Base-by-base conservation (phyloP, 2,113 vertebrate genomes). In the Heterotilapia buettikoferi region DNA sequence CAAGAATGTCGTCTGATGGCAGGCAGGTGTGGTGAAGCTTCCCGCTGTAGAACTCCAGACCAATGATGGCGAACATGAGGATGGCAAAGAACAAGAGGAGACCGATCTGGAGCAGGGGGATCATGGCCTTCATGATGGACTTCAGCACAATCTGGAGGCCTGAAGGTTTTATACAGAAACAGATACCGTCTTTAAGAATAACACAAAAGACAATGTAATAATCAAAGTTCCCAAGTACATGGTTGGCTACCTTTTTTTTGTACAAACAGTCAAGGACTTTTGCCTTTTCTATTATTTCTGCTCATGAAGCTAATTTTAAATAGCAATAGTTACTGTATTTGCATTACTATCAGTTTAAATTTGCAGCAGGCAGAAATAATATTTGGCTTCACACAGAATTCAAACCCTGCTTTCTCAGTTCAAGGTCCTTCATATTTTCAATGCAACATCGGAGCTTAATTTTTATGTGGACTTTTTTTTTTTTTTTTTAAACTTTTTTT, bases 71-170 rank as follows among this genome's bases (percentile, higher is more conserved):
- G 7, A 97, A 97, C 96, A 97, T 97, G 92, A 97, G 96, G 90
- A 97, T 97, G 88, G 96, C 96, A 12, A 97, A 97, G 95, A 97
- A 97, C 85, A 97, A 92, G 2, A 97, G 96, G 16, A 97, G 96
- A 53, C 97, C 97, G 5, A 97, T 97, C 92, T 97, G 97, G 8
- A 97, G 97, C 91, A 97, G 95, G 0, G 97, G 97, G 76, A 97
- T 96, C 97, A 97, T 97, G 59, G 97, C 97, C 92, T 97, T 97
- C 92, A 97, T 97, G 85, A 97, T 97, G 92, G 97, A 97, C 95
- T 97, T 97, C 78, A 97, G 93, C 24, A 97, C 97, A 50, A 97
- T 97, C 95, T 97, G 97, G 82, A 97, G 90, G 68, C 97, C 97
- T 97, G 84, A 36, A 71, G n/a, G 50, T 11, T 40, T 43, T 47